These are phyloP conservation scores for Rhinogobio ventralis DNA, from an alignment of 2,797 vertebrate genomes.

Conservation along the genomic window DNA sequence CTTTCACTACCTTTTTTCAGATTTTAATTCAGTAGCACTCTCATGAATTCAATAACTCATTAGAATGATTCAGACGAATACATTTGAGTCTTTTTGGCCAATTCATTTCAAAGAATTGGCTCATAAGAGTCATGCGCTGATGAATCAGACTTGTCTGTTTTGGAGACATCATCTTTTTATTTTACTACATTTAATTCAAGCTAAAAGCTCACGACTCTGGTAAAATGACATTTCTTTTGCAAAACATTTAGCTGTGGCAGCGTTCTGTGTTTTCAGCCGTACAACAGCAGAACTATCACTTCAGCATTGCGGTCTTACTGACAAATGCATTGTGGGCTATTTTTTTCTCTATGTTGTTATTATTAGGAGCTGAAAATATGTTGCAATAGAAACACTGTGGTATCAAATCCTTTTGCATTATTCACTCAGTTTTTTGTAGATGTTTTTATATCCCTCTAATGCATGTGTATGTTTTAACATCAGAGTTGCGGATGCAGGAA, in stretches of 20 bases:
- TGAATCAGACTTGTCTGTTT: background rate
- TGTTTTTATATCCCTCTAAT: background rate
- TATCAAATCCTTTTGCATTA: background rate
- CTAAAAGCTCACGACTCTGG: background rate
- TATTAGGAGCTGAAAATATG: background rate
- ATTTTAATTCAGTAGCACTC: too few species aligned
- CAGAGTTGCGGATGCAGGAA: slow-evolving; percentile 86
- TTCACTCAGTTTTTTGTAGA: background rate
- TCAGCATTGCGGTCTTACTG: background rate
- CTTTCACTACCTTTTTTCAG: too few species aligned
- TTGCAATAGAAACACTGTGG: background rate
- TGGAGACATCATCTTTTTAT: background rate
- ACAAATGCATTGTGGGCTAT: background rate
- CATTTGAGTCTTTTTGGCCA: too few species aligned
- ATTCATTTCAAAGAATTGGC: too few species aligned
- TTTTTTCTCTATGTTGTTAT: background rate
- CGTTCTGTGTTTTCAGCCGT: background rate
- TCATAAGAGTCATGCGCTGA: background rate
- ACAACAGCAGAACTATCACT: background rate
- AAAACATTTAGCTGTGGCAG: background rate
- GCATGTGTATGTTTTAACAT: background rate
- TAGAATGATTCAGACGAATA: too few species aligned
- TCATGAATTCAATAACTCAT: too few species aligned
- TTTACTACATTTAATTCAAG: background rate
- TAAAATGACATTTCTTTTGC: background rate